A percentile compares a stretch with the other conserved stretches of the same genome.
Evolutionary conservation across 2,113 vertebrate species (phyloP).

Genomic region (Condylura cristata): DNA sequence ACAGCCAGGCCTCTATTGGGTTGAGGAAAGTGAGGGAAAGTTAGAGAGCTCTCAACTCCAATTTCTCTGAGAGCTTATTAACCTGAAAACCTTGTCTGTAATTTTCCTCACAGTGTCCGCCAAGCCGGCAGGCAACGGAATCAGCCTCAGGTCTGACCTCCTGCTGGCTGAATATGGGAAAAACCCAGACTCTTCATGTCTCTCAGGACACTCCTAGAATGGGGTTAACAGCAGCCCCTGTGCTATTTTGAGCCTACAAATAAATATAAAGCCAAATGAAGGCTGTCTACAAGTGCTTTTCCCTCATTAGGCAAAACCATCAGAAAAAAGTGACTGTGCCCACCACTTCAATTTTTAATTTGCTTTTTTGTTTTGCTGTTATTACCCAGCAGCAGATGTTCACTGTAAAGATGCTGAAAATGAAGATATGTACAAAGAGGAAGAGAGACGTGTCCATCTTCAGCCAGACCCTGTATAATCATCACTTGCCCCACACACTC

Average conservation of each 20-base stretch:
- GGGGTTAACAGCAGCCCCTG: neutral
- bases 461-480: neutral
- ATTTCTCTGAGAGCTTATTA: neutral
- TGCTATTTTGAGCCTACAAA: neutral
- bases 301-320: neutral
- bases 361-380: neutral
- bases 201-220: neutral
- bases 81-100: neutral
- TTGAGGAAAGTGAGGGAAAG: accelerated
- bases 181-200: neutral
- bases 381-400: neutral
- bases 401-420: neutral
- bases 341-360: neutral
- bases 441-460: neutral
- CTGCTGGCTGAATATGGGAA: neutral
- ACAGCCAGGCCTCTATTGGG: accelerated
- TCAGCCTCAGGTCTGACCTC: neutral
- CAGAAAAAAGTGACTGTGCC: neutral
- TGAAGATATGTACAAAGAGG: neutral
- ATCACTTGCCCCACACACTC: neutral
- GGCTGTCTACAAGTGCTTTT: neutral
- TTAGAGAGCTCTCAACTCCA: neutral
- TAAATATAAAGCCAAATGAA: neutral
- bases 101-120: neutral
- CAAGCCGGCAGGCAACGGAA: neutral